phyloP scores from a whole-genome alignment of 2,797 vertebrate genomes.

The Sebastiscus albofasciatus region DNA sequence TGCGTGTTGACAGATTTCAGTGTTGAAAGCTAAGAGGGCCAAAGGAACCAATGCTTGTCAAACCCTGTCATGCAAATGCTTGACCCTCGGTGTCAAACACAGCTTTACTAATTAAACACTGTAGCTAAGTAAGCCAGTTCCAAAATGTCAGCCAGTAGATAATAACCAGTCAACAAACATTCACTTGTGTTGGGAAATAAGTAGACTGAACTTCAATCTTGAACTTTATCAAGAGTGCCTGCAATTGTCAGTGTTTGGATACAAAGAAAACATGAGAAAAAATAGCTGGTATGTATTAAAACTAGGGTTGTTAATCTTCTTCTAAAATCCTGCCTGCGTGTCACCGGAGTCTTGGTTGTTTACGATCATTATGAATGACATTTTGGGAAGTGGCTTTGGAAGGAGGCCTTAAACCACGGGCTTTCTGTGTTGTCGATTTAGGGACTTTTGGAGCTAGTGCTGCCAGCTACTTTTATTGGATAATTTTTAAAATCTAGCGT shows the following conservation, averaged over 20 bases:
- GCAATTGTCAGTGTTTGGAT: background rate
- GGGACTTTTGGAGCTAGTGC: no score
- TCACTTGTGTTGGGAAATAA: constrained; percentile 6
- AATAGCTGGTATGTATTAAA: background rate
- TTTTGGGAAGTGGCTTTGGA: no score
- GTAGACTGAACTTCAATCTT: background rate
- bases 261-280: background rate
- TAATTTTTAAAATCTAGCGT: no score
- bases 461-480: background rate
- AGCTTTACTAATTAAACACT: constrained; percentile 34
- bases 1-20: constrained; percentile 35
- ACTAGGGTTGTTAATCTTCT: background rate
- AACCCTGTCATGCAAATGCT: constrained; percentile 36
- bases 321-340: no score
- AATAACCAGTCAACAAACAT: constrained; percentile 12
- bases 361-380: no score
- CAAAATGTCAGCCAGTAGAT: constrained; percentile 32
- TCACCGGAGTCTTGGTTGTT: no score
- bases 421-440: no score
- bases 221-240: background rate
- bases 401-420: no score
- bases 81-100: constrained; percentile 26
- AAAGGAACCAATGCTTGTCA: constrained; percentile 27
- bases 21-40: constrained; percentile 35
- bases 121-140: background rate